phyloP scores from a whole-genome alignment of 1,140 invertebrate genomes.

The Neodiprion fabricii region DNA sequence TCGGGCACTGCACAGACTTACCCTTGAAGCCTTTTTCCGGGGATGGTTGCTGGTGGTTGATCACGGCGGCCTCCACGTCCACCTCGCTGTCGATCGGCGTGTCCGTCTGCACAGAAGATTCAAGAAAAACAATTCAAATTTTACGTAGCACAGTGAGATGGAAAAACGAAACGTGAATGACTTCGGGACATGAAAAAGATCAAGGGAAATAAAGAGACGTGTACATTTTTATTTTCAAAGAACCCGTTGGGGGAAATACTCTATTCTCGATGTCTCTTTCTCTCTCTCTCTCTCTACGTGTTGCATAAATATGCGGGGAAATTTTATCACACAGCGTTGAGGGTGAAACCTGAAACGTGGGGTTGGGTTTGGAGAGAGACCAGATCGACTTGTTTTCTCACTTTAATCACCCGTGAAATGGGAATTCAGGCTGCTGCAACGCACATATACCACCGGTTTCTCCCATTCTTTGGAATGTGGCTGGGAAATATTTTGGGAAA shows the following conservation, averaged over 20 bases:
- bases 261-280: neutral
- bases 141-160: neutral
- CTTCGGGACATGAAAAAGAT: too few species aligned
- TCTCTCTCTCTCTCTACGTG: conserved; percentile 5
- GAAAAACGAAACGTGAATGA: neutral
- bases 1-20: conserved; percentile 29
- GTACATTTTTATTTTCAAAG: too few species aligned
- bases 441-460: too few species aligned
- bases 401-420: too few species aligned
- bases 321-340: neutral
- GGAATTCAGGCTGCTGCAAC: too few species aligned
- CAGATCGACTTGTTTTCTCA: conserved; percentile 26
- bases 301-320: conserved; percentile 13
- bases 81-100: conserved; percentile 48
- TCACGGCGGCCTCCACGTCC: conserved; percentile 46
- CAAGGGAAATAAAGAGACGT: too few species aligned
- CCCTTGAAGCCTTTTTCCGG: conserved; percentile 60
- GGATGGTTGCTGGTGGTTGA: conserved; percentile 46
- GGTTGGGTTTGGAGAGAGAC: conserved; percentile 25
- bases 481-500: too few species aligned
- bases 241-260: too few species aligned
- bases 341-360: conserved; percentile 13
- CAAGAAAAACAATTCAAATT: conserved; percentile 8
- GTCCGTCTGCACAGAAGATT: conserved; percentile 52
- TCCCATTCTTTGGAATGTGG: too few species aligned